Conservation (phyloP, 2,888 invertebrate genomes). For the Trissolcus brochymenae region DNA sequence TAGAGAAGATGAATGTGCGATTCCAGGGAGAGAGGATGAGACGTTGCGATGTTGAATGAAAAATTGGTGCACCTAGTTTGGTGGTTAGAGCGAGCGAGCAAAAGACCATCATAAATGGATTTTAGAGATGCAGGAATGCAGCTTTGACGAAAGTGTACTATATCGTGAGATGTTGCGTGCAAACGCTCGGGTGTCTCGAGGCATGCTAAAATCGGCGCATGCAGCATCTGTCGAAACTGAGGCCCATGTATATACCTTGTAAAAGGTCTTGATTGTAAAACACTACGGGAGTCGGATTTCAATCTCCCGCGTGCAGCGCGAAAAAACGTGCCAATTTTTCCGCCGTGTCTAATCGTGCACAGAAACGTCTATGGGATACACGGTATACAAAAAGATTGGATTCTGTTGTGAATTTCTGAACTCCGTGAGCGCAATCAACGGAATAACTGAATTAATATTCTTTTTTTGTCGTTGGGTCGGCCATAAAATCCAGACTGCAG, state of each 20-base stretch:
- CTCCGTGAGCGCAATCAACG: background rate
- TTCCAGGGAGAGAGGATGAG: too few relatives aligned
- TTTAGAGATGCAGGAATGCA: slow-evolving; percentile 51
- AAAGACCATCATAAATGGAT: background rate
- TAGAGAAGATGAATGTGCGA: too few relatives aligned
- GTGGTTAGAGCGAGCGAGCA: too few relatives aligned
- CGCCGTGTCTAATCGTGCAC: background rate
- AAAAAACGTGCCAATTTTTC: slow-evolving; percentile 42
- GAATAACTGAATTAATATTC: slow-evolving; percentile 35
- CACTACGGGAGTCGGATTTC: slow-evolving; percentile 53
- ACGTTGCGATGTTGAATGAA: too few relatives aligned
- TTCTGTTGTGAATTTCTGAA: too few relatives aligned
- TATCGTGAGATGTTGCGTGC: slow-evolving; percentile 43
- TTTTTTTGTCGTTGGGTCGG: slow-evolving; percentile 23
- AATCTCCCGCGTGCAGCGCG: slow-evolving; percentile 20
- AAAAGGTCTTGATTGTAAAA: slow-evolving; percentile 47
- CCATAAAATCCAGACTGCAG: slow-evolving; percentile 47
- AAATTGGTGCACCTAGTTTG: too few relatives aligned
- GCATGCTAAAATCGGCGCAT: slow-evolving; percentile 45
- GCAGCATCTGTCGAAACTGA: slow-evolving; percentile 56
- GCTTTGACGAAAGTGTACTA: slow-evolving; percentile 49
- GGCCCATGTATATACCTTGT: slow-evolving; percentile 40
- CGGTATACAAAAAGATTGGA: too few relatives aligned
- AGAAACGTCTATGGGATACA: too few relatives aligned
- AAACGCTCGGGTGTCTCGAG: slow-evolving; percentile 52